A percentile compares a stretch with the other conserved stretches of the same genome.
These are phyloP conservation scores for Cebus imitator DNA, from an alignment of 2,113 vertebrate genomes.

Conservation along the genomic window DNA sequence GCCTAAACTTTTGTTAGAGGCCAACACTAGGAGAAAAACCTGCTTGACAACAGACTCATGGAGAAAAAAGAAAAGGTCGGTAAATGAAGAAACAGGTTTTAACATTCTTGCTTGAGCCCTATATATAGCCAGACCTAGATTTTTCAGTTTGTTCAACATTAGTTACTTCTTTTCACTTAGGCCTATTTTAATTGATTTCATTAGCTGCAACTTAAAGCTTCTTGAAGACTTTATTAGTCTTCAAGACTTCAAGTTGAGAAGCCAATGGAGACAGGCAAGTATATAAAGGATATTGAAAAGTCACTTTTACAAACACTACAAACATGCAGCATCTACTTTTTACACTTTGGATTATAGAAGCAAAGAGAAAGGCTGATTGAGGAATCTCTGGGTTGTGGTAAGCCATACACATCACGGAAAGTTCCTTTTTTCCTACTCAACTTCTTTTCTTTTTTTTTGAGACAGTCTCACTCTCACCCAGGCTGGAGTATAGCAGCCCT, in stretches of 20 bases:
- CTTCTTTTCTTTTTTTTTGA: too few species aligned
- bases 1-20: not conserved
- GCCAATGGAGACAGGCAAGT: not conserved
- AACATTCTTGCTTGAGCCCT: not conserved
- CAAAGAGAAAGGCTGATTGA: not conserved
- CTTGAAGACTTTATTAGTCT: not conserved
- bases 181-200: not conserved
- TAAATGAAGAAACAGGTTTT: not conserved
- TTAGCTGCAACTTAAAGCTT: slow-evolving; percentile 14
- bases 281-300: not conserved
- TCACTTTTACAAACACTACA: not conserved
- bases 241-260: not conserved
- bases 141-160: not conserved
- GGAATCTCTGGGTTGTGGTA: not conserved
- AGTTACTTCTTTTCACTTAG: not conserved
- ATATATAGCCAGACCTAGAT: not conserved
- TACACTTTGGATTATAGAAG: not conserved
- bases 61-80: not conserved
- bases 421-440: not conserved
- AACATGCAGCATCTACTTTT: not conserved
- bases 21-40: not conserved
- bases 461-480: too few species aligned
- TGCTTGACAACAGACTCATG: not conserved
- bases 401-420: not conserved
- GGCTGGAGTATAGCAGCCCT: too few species aligned